A percentile compares a stretch with the other conserved stretches of the same genome.
phyloP scores from a whole-genome alignment of 1,140 invertebrate genomes.

The Ceratina japonica region DNA sequence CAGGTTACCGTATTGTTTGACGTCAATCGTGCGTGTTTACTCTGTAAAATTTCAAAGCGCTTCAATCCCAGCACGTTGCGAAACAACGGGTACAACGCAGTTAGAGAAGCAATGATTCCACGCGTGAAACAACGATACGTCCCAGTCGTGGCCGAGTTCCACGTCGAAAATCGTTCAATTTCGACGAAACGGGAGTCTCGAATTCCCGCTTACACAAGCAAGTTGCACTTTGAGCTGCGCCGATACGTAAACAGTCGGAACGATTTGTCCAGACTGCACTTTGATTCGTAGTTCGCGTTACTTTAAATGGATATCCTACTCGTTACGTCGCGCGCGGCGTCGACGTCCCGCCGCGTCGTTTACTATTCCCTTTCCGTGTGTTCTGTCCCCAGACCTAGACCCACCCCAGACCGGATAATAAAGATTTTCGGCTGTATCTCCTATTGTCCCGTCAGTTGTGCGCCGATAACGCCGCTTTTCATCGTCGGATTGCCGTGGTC shows the following conservation, averaged over 20 bases:
- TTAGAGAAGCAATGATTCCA: neutral
- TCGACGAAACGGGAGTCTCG: neutral
- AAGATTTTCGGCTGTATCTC: conserved; percentile 31
- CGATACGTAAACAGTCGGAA: conserved; percentile 5
- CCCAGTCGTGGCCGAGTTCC: neutral
- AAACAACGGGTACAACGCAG: neutral
- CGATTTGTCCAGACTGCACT: neutral
- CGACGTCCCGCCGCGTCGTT: neutral
- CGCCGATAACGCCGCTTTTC: conserved; percentile 40
- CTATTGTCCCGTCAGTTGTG: conserved; percentile 21
- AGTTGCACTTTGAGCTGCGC: neutral
- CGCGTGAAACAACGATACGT: neutral
- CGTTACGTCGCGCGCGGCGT: no score
- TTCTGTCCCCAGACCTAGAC: conserved; percentile 1
- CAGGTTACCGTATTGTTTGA: no score
- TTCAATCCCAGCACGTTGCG: neutral
- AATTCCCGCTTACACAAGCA: neutral
- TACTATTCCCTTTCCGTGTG: neutral
- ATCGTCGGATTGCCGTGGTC: neutral
- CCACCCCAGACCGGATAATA: conserved; percentile 5
- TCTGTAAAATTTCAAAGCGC: neutral
- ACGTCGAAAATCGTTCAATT: neutral
- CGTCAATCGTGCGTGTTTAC: neutral
- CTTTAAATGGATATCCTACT: neutral
- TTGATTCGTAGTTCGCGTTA: neutral